phyloP scores from a whole-genome alignment of 2,797 vertebrate species.

The Scomberomorus guttatus region DNA sequence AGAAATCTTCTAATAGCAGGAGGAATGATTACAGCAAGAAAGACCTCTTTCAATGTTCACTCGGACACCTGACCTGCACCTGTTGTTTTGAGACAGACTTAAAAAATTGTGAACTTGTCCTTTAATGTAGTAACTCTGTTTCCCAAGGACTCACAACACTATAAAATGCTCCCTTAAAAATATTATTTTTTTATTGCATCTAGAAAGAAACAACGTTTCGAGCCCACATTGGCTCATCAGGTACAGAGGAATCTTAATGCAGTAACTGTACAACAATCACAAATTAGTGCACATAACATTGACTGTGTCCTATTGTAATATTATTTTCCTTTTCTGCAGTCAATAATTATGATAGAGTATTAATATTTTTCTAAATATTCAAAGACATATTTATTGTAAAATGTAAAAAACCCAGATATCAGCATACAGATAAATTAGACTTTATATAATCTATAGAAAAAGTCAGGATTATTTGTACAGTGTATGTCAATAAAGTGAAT shows the following conservation, averaged over 20 bases:
- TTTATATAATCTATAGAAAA: constrained; percentile 2
- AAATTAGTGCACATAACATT: not conserved
- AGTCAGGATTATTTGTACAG: constrained; percentile 1
- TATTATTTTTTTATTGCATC: too few relatives aligned
- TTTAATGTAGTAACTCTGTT: too few relatives aligned
- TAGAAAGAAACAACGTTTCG: too few relatives aligned
- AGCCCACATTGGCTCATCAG: too few relatives aligned
- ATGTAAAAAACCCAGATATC: not conserved
- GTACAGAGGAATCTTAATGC: not conserved
- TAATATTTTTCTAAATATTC: not conserved
- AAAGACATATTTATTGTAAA: constrained; percentile 56
- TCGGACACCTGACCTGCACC: too few relatives aligned
- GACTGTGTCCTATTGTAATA: not conserved
- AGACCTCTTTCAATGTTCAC: too few relatives aligned
- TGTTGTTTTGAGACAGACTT: too few relatives aligned
- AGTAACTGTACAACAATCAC: not conserved
- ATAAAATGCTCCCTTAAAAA: too few relatives aligned
- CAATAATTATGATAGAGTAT: not conserved
- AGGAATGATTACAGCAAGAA: too few relatives aligned
- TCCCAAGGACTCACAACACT: too few relatives aligned
- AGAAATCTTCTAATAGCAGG: too few relatives aligned
- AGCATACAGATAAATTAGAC: constrained; percentile 16
- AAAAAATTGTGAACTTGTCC: too few relatives aligned
- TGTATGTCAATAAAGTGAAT: constrained; percentile 12
- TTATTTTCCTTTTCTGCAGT: not conserved